Evolutionary conservation across 2,888 invertebrate genomes (phyloP).

Genomic region (Caenorhabditis angaria): DNA sequence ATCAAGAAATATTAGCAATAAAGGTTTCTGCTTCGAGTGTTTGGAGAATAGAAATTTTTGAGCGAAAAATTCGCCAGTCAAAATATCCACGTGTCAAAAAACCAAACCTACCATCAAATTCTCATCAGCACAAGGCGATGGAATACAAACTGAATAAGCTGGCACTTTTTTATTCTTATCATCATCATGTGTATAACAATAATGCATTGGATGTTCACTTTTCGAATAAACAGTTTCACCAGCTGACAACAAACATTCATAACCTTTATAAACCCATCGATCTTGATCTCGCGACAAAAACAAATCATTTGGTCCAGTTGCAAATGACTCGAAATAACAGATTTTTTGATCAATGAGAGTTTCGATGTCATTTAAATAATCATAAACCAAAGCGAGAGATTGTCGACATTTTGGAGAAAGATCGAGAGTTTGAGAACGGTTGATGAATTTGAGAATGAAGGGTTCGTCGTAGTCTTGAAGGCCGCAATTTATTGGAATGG

Average conservation of each 20-base stretch:
- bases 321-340: slow-evolving; percentile 67
- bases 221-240: slow-evolving; percentile 70
- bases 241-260: slow-evolving; percentile 67
- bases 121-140: slow-evolving; percentile 66
- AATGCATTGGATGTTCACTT: slow-evolving; percentile 70
- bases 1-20: too few relatives aligned
- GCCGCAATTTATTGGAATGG: slow-evolving; percentile 8
- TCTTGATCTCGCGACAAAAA: slow-evolving; percentile 65
- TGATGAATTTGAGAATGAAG: slow-evolving; percentile 48
- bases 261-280: slow-evolving; percentile 68
- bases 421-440: slow-evolving; percentile 44
- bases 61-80: background rate
- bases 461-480: slow-evolving; percentile 48
- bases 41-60: too few relatives aligned
- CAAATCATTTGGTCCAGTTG: slow-evolving; percentile 56
- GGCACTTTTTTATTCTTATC: slow-evolving; percentile 50
- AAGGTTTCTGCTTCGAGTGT: too few relatives aligned
- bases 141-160: slow-evolving; percentile 67
- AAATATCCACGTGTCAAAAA: background rate
- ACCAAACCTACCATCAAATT: slow-evolving; percentile 33
- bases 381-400: slow-evolving; percentile 55
- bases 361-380: slow-evolving; percentile 62
- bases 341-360: slow-evolving; percentile 66
- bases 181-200: slow-evolving; percentile 63
- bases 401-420: slow-evolving; percentile 52